phyloP scores from a whole-genome alignment of 2,888 invertebrate species.

The Venusia cambrica region DNA sequence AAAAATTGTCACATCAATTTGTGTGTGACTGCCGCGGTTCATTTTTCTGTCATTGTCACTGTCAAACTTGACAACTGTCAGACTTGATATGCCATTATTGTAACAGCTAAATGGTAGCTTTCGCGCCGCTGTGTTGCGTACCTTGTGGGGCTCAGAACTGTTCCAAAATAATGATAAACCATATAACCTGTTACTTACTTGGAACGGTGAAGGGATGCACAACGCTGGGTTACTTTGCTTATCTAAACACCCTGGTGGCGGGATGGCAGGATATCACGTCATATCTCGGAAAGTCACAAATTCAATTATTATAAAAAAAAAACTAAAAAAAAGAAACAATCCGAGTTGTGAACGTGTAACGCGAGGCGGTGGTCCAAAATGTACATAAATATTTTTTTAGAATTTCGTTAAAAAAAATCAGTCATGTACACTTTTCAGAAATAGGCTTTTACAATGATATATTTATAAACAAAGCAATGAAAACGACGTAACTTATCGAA shows the following conservation, averaged over 20 bases:
- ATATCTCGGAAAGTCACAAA: conserved; percentile 28
- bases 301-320: conserved; percentile 12
- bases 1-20: conserved; percentile 8
- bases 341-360: conserved; percentile 44
- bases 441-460: too few species aligned
- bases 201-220: conserved; percentile 45
- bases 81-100: conserved; percentile 30
- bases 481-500: too few species aligned
- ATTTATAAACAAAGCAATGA: too few species aligned
- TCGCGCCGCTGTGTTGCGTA: conserved; percentile 77
- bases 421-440: too few species aligned
- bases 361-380: conserved; percentile 49
- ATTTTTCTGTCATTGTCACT: conserved; percentile 16
- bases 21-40: conserved; percentile 18
- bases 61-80: too few species aligned
- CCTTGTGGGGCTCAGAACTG: conserved; percentile 63
- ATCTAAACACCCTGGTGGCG: conserved; percentile 69
- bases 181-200: conserved; percentile 36
- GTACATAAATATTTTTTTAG: too few species aligned
- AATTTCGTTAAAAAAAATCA: too few species aligned
- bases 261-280: conserved; percentile 39
- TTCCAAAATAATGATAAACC: conserved; percentile 48
- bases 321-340: conserved; percentile 26
- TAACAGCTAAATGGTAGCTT: conserved; percentile 74
- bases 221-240: conserved; percentile 58